phyloP scores from a whole-genome alignment of 2,797 vertebrate species.

The Danio kyathit region DNA sequence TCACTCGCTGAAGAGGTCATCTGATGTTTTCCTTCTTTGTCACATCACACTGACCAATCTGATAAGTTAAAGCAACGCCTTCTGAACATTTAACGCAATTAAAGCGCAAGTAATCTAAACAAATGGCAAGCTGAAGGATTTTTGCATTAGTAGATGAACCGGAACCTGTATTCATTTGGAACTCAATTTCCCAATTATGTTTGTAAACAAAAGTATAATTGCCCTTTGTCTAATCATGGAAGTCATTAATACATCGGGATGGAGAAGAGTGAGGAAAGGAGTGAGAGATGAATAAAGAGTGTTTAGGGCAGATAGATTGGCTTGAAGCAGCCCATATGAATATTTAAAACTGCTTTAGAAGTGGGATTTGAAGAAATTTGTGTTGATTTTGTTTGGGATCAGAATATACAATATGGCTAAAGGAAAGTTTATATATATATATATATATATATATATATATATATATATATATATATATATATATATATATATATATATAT shows the following conservation, averaged over 20 bases:
- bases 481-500: too few species aligned
- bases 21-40: conserved; percentile 24
- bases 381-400: not conserved
- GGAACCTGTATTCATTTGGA: conserved; percentile 85
- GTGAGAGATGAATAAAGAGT: conserved; percentile 59
- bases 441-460: too few species aligned
- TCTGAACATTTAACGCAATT: conserved; percentile 60
- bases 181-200: conserved; percentile 83
- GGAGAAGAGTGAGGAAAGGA: conserved; percentile 60
- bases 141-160: conserved; percentile 77
- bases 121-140: conserved; percentile 56
- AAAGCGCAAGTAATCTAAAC: conserved; percentile 61
- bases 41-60: conserved; percentile 51
- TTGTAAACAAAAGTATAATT: conserved; percentile 86
- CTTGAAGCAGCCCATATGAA: not conserved
- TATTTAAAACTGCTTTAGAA: not conserved
- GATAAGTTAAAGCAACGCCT: conserved; percentile 38
- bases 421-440: not conserved
- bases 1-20: conserved; percentile 31
- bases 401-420: not conserved
- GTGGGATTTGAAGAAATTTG: not conserved
- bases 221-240: conserved; percentile 82
- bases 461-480: too few species aligned
- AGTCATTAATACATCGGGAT: conserved; percentile 72
- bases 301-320: conserved; percentile 11